Evolutionary conservation across 2,113 vertebrate genomes (phyloP), one percentile per base, ranked within the genome.

Genomic region (Scopus umbretta): DNA sequence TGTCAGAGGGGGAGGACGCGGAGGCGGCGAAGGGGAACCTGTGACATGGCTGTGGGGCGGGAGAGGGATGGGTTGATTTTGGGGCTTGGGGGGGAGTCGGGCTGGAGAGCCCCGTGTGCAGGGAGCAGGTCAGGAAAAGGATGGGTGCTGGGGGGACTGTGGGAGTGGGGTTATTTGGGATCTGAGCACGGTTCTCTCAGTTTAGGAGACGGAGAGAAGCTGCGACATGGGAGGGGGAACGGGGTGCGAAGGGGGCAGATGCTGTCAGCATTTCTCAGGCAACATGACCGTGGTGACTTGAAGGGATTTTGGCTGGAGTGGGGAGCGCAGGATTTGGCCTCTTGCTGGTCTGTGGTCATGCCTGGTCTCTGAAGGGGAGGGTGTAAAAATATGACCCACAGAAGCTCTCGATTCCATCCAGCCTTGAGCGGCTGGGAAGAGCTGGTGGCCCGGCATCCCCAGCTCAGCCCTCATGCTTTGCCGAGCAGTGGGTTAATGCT

Each of bases 211-310:
- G 7, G 42, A 6, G 2, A 34, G 43, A 25, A 52, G 56, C 70
- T 47, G 63, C 2, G 12, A 3, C 18, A 20, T 26, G 15, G 49
- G 18, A 8, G 27, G 14, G 9, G 34, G 62, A 63, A 2, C 0
- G 3, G 7, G 49, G 14, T 18, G 14, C 0, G 5, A 40, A n/a
- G 30, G 43, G 55, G 43, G 16, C 7, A 17, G 21, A 6, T 59
- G 67, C 52, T 43, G 5, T 71, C 1, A 3, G 8, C 5, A 22
- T 74, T 19, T 8, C 19, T 18, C 3, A 0, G 25, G 27, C n/a
- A n/a, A 27, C 15, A 25, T 2, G 0, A 32, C 1, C 2, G 2
- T 5, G 40, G 29, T 52, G 63, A 27, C 22, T 26, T 67, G 36
- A 8, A 29, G 16, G 8, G 10, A 6, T 43, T 56, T 80, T 17